phyloP scores from a whole-genome alignment of 2,888 invertebrate genomes.

The Tricholauxania praeusta region DNA sequence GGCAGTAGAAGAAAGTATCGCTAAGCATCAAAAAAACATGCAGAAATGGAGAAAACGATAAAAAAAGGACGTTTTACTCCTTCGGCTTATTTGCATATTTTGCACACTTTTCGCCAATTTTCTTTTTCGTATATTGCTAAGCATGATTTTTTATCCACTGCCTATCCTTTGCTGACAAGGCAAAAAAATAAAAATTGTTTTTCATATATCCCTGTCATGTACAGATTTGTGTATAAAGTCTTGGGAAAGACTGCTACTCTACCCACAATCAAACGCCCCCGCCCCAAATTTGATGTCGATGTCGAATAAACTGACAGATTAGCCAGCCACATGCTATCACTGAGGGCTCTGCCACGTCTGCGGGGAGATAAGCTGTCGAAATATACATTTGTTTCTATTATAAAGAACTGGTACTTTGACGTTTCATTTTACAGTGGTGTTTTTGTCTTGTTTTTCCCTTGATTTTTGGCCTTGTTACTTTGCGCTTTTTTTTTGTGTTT shows the following conservation, averaged over 20 bases:
- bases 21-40: background rate
- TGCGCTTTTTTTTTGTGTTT: background rate
- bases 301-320: background rate
- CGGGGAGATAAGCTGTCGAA: background rate
- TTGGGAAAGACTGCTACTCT: background rate
- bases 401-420: constrained; percentile 1
- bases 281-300: background rate
- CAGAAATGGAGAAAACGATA: background rate
- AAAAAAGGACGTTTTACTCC: background rate
- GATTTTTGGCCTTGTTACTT: background rate
- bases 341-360: background rate
- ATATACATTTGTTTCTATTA: constrained; percentile 7
- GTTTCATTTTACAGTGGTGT: background rate
- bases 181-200: background rate
- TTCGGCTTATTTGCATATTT: constrained; percentile 8
- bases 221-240: background rate
- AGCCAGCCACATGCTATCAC: background rate
- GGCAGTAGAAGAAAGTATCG: background rate
- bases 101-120: background rate
- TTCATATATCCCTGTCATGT: constrained; percentile 2
- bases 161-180: background rate
- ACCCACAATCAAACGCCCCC: background rate
- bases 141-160: background rate
- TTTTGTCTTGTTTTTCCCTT: background rate
- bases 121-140: background rate